phyloP scores from a whole-genome alignment of 2,797 vertebrate species.

The Megaceryle alcyon region DNA sequence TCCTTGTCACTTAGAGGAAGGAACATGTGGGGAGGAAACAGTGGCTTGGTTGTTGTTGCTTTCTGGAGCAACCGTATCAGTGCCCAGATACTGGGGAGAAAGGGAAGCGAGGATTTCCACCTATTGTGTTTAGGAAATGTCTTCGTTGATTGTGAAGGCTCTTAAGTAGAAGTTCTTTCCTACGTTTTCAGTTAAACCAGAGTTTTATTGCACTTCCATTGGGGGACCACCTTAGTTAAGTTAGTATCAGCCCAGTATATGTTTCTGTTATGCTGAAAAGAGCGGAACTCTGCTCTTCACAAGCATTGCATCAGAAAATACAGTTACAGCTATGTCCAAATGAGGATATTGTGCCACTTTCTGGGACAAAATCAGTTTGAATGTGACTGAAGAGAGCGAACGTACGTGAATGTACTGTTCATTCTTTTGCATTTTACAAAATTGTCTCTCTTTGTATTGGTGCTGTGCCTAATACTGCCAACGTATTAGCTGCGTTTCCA shows the following conservation, averaged over 20 bases:
- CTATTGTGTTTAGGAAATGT: conserved; percentile 44
- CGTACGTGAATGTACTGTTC: neutral
- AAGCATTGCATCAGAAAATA: neutral
- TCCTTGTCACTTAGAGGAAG: conserved; percentile 43
- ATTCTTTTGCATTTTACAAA: neutral
- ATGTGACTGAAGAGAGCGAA: neutral
- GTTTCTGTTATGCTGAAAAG: neutral
- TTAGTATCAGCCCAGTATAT: neutral
- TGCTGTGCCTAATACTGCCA: neutral
- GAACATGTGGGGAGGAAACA: neutral
- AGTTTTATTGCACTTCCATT: neutral
- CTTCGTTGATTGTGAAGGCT: conserved; percentile 14
- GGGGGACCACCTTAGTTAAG: neutral
- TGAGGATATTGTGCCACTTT: neutral
- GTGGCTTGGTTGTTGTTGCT: neutral
- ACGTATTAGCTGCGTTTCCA: neutral
- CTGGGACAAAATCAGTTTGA: neutral
- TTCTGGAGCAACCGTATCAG: neutral
- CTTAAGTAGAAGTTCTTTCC: conserved; percentile 36
- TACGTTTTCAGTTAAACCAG: conserved; percentile 24
- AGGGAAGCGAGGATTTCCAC: conserved; percentile 54
- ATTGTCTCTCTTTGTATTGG: neutral
- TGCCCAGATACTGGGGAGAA: neutral
- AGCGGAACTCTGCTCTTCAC: neutral
- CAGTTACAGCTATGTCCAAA: neutral